Conservation (phyloP, 2,888 invertebrate genomes). For the Tuberolachnus salignus region DNA sequence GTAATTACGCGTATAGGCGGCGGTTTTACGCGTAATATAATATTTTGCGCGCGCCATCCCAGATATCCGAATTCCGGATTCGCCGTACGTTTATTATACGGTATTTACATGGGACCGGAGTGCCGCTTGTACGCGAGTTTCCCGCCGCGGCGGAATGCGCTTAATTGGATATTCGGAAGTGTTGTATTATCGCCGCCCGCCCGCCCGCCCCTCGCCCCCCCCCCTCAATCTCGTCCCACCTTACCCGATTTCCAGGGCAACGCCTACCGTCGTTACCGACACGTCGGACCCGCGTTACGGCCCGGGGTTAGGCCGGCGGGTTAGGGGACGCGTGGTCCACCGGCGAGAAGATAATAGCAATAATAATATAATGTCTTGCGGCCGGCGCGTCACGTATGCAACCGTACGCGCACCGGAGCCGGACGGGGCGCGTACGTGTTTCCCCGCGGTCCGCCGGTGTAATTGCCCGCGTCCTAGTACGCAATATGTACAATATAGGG, state of each 20-base stretch:
- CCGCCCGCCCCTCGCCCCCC: too few species aligned
- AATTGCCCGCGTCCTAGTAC: slow-evolving; percentile 23
- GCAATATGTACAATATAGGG: too few species aligned
- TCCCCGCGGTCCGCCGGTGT: neutral
- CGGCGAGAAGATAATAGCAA: too few species aligned
- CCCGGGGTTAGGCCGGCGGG: neutral
- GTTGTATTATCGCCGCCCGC: neutral
- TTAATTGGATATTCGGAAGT: slow-evolving; percentile 1
- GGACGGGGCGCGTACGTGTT: slow-evolving; percentile 35
- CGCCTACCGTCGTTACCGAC: neutral
- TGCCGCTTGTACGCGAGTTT: too few species aligned
- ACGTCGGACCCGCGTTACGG: neutral
- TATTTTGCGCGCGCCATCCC: neutral
- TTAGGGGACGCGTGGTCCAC: too few species aligned
- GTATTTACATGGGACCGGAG: neutral
- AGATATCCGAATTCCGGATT: neutral
- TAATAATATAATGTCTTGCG: neutral
- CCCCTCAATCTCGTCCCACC: too few species aligned
- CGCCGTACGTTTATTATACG: neutral
- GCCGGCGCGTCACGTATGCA: slow-evolving; percentile 50
- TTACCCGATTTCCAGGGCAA: neutral
- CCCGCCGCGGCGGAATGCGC: neutral
- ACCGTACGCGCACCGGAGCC: neutral
- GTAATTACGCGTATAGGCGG: neutral
- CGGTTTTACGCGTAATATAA: neutral